Conservation (phyloP, 2,888 invertebrate genomes). For the Plebejus melissa region DNA sequence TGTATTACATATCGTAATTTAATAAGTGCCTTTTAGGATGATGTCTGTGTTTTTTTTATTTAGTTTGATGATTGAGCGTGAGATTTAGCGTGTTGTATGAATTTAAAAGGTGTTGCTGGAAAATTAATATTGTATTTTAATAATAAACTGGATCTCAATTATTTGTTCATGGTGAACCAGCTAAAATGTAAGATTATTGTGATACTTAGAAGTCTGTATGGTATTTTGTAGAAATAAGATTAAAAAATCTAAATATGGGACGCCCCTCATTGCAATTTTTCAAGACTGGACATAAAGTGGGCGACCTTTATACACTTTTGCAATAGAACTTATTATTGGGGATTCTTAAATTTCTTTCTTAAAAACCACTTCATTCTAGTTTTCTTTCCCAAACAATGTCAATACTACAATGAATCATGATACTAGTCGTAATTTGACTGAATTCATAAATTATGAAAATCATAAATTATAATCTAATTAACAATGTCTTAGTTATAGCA, state of each 20-base stretch:
- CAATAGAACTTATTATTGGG: background rate
- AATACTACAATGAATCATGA: too few species aligned
- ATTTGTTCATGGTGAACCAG: background rate
- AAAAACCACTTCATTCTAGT: background rate
- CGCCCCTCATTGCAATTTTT: background rate
- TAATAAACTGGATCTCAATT: background rate
- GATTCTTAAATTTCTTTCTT: background rate
- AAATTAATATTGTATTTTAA: background rate
- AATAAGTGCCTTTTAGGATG: slow-evolving; percentile 25
- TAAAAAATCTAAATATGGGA: background rate
- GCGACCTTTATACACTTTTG: background rate
- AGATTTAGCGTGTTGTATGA: slow-evolving; percentile 19
- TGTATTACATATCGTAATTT: slow-evolving; percentile 13
- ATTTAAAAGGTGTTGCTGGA: slow-evolving; percentile 10
- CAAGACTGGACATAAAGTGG: background rate
- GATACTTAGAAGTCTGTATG: background rate
- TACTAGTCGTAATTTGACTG: too few species aligned
- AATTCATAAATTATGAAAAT: too few species aligned
- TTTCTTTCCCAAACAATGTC: too few species aligned
- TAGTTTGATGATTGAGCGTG: too few species aligned
- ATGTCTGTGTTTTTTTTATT: slow-evolving; percentile 2
- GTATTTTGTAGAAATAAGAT: background rate
- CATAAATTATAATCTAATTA: too few species aligned
- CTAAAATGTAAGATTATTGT: background rate
- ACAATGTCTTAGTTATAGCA: too few species aligned